Evolutionary conservation across 2,888 invertebrate genomes (phyloP).

Genomic region (Diploptera punctata): DNA sequence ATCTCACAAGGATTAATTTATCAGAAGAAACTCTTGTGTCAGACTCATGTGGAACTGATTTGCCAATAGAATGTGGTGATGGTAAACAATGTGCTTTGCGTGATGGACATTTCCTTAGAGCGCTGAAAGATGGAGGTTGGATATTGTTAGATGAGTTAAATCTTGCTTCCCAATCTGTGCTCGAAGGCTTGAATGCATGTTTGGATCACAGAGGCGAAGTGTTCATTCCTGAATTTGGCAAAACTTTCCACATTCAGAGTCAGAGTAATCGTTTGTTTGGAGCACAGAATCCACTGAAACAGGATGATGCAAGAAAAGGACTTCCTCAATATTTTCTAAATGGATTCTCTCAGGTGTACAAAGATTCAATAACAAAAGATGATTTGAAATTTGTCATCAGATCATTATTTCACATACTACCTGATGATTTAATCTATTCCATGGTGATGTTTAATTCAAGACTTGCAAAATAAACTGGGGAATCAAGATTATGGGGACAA

Average conservation of each 20-base stretch:
- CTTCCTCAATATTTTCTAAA: constrained; percentile 97
- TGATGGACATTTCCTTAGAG: constrained; percentile 94
- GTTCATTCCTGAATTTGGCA: constrained; percentile 92
- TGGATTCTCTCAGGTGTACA: constrained; percentile 83
- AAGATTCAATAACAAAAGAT: neutral
- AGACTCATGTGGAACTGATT: constrained; percentile 97
- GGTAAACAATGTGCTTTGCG: constrained; percentile 93
- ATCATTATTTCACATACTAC: constrained; percentile 65
- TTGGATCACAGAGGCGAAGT: constrained; percentile 97
- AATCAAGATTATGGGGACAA: constrained; percentile 69
- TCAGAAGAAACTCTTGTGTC: constrained; percentile 98
- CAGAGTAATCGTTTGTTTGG: constrained; percentile 88
- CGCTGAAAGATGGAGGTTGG: constrained; percentile 94
- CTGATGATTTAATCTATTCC: constrained; percentile 64
- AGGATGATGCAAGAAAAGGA: constrained; percentile 96
- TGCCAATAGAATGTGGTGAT: constrained; percentile 88
- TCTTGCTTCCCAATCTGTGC: constrained; percentile 96
- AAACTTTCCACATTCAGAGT: constrained; percentile 77
- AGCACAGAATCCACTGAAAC: constrained; percentile 95
- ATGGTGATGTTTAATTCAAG: constrained; percentile 83
- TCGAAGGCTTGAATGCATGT: constrained; percentile 98
- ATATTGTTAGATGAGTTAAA: constrained; percentile 97
- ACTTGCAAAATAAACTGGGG: constrained; percentile 68
- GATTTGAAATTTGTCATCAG: constrained; percentile 53
- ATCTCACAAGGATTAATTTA: constrained; percentile 91